Base-by-base conservation (phyloP, 2,888 invertebrate species). In the Plebejus anna region DNA sequence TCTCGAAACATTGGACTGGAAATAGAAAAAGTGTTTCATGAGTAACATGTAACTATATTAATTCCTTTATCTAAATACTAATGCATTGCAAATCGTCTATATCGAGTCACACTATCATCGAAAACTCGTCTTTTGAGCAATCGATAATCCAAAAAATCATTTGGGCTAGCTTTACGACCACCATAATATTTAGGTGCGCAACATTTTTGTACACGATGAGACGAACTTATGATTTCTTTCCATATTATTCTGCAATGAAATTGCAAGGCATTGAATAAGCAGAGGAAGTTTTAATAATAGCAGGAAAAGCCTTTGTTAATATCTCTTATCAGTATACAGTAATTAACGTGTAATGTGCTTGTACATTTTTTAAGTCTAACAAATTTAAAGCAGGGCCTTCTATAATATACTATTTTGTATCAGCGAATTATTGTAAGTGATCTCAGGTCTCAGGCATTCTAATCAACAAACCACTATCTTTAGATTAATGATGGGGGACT, bases 1-100 rank as follows among this genome's bases (percentile, higher is more conserved):
- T 97, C 97, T 94, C 97, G 96, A 89, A 97, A 97, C 85, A 94
- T 92, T 82, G 94, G 94, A 88, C 96, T 96, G 90, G 77, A 91
- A 94, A 75, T 38, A 78, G 70, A 77, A 73, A 77, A 66, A 75
- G 55, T 75, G 28, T 71, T 77, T 5, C 1, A 13, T 70, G n/a
- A 70, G 6, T 70, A 70, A 22, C n/a, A 59, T 38, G 61, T 61
- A 57, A 16, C n/a, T 57, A 38, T 6, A 59, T 5, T 22, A n/a
- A 59, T 59, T 6, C 0, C 7, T 6, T 57, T 57, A 2, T 22
- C n/a, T 57, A 59, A 22, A 9, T 47, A 47, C 9, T 47, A 9
- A 47, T 47, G 47, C 47, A 47, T 47, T 42, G 9, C 0, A 42
- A 42, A 9, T 42, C 42, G 42, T 11, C 47, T 47, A 47, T 47